These are phyloP conservation scores for Tetraodon nigroviridis DNA, from an alignment of 2,113 vertebrate genomes.

Conservation along the genomic window DNA sequence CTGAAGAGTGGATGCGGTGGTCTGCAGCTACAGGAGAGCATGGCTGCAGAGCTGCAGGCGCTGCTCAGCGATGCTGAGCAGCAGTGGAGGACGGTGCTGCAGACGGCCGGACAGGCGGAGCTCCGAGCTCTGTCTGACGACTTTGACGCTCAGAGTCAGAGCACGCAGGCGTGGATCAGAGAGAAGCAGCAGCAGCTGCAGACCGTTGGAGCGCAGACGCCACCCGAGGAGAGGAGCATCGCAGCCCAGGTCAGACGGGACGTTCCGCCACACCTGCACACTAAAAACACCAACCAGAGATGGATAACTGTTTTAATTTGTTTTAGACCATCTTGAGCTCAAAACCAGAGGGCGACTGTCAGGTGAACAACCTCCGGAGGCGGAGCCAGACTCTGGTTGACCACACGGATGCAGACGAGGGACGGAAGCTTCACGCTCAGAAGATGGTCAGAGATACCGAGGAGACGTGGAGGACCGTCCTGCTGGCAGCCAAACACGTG, in stretches of 20 bases:
- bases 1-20: conserved; percentile 37
- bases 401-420: conserved; percentile 40
- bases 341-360: conserved; percentile 64
- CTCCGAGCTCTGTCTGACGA: conserved; percentile 40
- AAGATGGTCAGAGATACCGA: conserved; percentile 53
- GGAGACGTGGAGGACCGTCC: conserved; percentile 63
- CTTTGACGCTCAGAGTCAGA: conserved; percentile 52
- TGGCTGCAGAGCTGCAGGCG: conserved; percentile 36
- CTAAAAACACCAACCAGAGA: too few species aligned
- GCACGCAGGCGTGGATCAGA: conserved; percentile 58
- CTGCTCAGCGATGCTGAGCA: conserved; percentile 36
- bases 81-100: conserved; percentile 57
- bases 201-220: conserved; percentile 20
- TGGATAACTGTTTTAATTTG: neutral
- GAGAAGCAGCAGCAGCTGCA: conserved; percentile 50
- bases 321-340: conserved; percentile 44
- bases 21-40: conserved; percentile 52
- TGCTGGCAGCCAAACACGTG: conserved; percentile 42
- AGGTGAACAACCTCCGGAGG: conserved; percentile 60
- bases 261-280: too few species aligned
- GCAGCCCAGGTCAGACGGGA: conserved; percentile 50
- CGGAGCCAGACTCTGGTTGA: conserved; percentile 56
- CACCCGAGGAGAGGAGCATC: conserved; percentile 32
- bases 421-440: conserved; percentile 37
- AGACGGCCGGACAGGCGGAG: conserved; percentile 37